phyloP scores from a whole-genome alignment of 2,113 vertebrate genomes.

The Brachirus orientalis region DNA sequence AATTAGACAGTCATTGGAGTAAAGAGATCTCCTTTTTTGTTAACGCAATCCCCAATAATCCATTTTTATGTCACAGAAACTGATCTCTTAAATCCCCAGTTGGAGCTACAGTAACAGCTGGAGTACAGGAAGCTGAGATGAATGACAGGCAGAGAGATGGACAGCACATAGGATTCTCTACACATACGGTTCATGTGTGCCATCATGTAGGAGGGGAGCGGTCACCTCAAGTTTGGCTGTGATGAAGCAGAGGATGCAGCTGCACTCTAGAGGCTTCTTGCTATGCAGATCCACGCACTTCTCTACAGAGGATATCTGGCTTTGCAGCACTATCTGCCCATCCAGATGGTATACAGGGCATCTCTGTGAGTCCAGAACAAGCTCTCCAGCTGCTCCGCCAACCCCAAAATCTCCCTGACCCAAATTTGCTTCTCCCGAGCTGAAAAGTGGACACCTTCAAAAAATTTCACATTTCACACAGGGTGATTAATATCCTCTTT shows the following conservation, averaged over 20 bases:
- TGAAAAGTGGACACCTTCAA: conserved; percentile 60
- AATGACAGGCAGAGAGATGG: too few relatives aligned
- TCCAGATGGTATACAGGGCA: conserved; percentile 74
- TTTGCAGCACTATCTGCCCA: conserved; percentile 73
- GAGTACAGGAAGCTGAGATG: too few relatives aligned
- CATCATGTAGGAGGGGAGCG: background rate
- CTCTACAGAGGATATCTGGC: conserved; percentile 73
- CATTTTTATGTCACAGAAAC: too few relatives aligned
- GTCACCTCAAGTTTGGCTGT: conserved; percentile 30
- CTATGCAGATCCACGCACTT: conserved; percentile 67
- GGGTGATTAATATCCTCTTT: conserved; percentile 27
- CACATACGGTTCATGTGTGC: background rate
- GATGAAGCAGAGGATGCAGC: too few relatives aligned
- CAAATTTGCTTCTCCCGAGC: conserved; percentile 67
- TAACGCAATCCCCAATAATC: too few relatives aligned
- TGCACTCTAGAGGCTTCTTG: too few relatives aligned
- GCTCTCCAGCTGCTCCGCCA: conserved; percentile 68
- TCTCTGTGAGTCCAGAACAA: conserved; percentile 69
- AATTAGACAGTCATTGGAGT: too few relatives aligned
- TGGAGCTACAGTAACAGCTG: too few relatives aligned
- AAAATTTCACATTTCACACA: conserved; percentile 50
- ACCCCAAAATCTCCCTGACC: conserved; percentile 78
- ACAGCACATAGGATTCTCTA: too few relatives aligned
- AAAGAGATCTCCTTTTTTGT: too few relatives aligned
- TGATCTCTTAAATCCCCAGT: too few relatives aligned